Conservation (phyloP, 2,797 vertebrate species). For the Eleutherodactylus coqui region DNA sequence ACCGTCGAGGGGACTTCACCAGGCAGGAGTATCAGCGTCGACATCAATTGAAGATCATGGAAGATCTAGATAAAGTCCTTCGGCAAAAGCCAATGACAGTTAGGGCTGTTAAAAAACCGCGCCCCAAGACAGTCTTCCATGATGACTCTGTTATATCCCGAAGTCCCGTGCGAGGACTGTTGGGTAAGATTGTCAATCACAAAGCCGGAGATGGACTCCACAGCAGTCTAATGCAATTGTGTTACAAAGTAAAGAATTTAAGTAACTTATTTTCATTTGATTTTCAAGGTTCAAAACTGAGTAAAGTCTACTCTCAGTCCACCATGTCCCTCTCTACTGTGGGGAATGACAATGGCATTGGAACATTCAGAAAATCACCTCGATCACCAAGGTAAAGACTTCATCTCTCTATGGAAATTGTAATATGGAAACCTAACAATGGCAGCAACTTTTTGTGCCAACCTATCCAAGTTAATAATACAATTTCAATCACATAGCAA, state of each 20-base stretch:
- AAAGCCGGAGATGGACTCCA: too few relatives aligned
- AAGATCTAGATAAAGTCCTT: conserved; percentile 90
- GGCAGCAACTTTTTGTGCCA: background rate
- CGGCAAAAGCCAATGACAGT: conserved; percentile 83
- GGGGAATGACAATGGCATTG: conserved; percentile 80
- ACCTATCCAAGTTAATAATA: background rate
- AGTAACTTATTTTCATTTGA: background rate
- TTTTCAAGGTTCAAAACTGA: conserved; percentile 82
- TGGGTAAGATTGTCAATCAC: conserved; percentile 76
- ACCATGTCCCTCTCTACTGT: conserved; percentile 89
- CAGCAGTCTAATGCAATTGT: background rate
- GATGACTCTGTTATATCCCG: conserved; percentile 87
- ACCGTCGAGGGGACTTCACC: conserved; percentile 85
- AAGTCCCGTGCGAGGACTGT: conserved; percentile 85
- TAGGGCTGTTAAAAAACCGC: conserved; percentile 80
- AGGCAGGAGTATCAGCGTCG: conserved; percentile 85
- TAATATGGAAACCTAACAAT: background rate
- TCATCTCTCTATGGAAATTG: background rate
- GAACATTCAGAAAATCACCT: conserved; percentile 70
- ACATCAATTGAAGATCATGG: conserved; percentile 92
- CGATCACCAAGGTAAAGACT: conserved; percentile 74
- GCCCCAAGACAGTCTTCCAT: conserved; percentile 88
- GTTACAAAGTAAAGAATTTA: background rate
- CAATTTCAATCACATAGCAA: background rate
- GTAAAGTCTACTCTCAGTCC: conserved; percentile 91